Percentiles rank a stretch among this genome's conserved stretches.
phyloP scores from a whole-genome alignment of 2,113 vertebrate genomes.

The Hypanus sabinus region DNA sequence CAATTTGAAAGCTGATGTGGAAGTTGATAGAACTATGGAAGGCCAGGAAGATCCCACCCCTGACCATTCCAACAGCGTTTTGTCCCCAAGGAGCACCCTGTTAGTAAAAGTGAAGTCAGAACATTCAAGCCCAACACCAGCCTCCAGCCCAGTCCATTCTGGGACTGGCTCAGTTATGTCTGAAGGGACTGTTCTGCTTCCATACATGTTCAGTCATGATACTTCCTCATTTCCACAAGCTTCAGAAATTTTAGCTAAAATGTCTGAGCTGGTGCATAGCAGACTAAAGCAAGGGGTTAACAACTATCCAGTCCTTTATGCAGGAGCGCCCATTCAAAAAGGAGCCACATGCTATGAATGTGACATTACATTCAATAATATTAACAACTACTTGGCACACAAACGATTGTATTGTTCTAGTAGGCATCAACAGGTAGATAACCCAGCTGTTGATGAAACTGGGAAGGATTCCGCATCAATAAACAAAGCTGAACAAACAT shows the following conservation, averaged over 20 bases:
- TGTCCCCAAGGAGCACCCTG: conserved; percentile 65
- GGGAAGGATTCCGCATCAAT: conserved; percentile 42
- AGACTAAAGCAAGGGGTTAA: conserved; percentile 75
- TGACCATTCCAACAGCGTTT: conserved; percentile 49
- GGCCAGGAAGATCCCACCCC: conserved; percentile 39
- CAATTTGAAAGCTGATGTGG: conserved; percentile 50
- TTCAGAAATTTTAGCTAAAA: conserved; percentile 90
- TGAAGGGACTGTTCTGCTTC: conserved; percentile 70
- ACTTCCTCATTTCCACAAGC: conserved; percentile 79
- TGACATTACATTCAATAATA: conserved; percentile 93
- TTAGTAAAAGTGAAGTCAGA: conserved; percentile 69
- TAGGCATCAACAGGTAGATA: conserved; percentile 68
- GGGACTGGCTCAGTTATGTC: conserved; percentile 58
- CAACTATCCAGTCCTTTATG: conserved; percentile 48
- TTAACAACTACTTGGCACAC: conserved; percentile 96
- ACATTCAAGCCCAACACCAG: conserved; percentile 77
- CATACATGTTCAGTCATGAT: conserved; percentile 75
- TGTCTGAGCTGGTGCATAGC: conserved; percentile 95
- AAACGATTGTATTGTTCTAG: conserved; percentile 94
- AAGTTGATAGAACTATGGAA: conserved; percentile 37
- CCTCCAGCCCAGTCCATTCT: conserved; percentile 75
- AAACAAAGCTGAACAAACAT: not conserved
- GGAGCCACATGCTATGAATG: conserved; percentile 94
- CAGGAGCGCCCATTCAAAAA: conserved; percentile 60
- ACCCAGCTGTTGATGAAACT: conserved; percentile 43